A percentile compares a stretch with the other conserved stretches of the same genome.
phyloP scores from a whole-genome alignment of 2,797 vertebrate species.

The Coregonus sp. region DNA sequence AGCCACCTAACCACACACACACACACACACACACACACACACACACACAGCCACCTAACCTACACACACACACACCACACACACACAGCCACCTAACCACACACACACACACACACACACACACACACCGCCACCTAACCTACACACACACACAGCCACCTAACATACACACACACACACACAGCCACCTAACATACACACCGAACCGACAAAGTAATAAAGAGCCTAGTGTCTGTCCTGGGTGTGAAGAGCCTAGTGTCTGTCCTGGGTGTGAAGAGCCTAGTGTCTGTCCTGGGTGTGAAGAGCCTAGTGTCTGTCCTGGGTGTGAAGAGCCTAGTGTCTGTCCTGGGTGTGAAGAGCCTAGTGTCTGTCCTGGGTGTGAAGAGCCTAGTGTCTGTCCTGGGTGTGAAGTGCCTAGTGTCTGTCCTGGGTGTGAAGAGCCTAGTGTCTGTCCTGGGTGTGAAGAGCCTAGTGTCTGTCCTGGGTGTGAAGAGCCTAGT shows the following conservation, averaged over 20 bases:
- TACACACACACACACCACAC: too few species aligned
- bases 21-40: too few species aligned
- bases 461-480: neutral
- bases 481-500: neutral
- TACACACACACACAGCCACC: too few species aligned
- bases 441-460: neutral
- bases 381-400: neutral
- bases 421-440: neutral
- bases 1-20: too few species aligned
- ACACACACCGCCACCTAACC: too few species aligned
- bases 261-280: neutral
- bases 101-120: too few species aligned
- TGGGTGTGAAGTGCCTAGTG: neutral
- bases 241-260: neutral
- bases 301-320: neutral
- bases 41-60: too few species aligned
- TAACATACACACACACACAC: too few species aligned
- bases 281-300: neutral
- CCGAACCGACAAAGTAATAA: neutral
- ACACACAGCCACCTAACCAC: too few species aligned
- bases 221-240: neutral
- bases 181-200: neutral
- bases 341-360: neutral
- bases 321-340: neutral
- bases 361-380: neutral